Conservation (phyloP, 2,113 vertebrate genomes). For the Marcusenius ussheri region DNA sequence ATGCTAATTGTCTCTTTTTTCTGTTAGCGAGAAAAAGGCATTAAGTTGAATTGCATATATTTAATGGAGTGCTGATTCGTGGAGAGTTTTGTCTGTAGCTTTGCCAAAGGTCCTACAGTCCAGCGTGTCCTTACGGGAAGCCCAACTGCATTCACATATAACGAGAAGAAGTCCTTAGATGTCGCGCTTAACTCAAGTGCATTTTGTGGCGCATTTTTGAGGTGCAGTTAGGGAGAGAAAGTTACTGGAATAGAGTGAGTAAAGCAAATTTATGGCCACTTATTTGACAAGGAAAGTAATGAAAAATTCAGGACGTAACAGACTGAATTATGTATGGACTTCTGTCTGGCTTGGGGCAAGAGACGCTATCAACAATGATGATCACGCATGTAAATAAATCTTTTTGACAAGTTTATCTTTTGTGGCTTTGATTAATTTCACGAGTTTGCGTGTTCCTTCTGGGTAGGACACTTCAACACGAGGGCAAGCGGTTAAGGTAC, state of each 20-base stretch:
- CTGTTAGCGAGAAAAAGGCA: neutral
- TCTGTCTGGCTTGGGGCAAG: constrained; percentile 26
- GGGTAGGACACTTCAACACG: neutral
- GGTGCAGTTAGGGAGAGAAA: constrained; percentile 13
- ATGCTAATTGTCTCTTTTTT: neutral
- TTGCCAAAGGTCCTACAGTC: neutral
- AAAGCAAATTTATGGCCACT: constrained; percentile 32
- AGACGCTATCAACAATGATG: constrained; percentile 20
- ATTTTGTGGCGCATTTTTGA: constrained; percentile 1
- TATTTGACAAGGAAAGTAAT: constrained; percentile 38
- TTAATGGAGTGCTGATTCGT: neutral
- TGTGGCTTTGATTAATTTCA: constrained; percentile 19
- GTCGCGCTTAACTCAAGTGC: neutral
- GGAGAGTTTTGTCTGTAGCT: neutral
- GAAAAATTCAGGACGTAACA: constrained; percentile 35
- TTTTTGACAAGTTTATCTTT: constrained; percentile 23
- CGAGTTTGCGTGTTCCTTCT: neutral
- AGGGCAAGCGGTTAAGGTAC: neutral
- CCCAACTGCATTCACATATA: neutral
- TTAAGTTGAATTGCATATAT: neutral
- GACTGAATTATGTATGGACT: constrained; percentile 37
- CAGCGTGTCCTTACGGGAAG: constrained; percentile 9
- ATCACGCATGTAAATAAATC: constrained; percentile 25
- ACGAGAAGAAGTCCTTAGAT: neutral
- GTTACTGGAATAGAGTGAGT: constrained; percentile 17